Evolutionary conservation across 2,113 vertebrate genomes (phyloP).

Genomic region (Hyperoodon ampullatus): DNA sequence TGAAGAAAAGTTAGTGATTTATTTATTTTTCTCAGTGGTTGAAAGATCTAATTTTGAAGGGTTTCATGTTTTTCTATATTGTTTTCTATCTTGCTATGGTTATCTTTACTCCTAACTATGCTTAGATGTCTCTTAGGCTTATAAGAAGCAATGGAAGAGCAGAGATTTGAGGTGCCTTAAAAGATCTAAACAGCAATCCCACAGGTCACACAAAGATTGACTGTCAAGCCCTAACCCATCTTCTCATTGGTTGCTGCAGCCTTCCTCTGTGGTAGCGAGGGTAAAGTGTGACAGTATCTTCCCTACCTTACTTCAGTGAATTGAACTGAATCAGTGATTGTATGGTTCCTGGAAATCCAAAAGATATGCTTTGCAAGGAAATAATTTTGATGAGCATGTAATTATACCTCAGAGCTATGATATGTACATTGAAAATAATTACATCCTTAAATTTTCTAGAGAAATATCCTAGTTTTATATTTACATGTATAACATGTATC

Average conservation of each 20-base stretch:
- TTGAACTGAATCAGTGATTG: neutral
- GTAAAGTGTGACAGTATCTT: too few species aligned
- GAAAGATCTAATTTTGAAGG: constrained; percentile 10
- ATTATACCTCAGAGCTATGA: neutral
- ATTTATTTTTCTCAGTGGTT: neutral
- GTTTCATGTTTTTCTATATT: neutral
- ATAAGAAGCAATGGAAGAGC: neutral
- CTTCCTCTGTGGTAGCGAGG: neutral
- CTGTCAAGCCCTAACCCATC: neutral
- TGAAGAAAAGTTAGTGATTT: neutral
- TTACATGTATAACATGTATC: neutral
- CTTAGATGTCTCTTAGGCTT: neutral
- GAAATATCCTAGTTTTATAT: neutral
- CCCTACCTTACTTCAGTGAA: neutral
- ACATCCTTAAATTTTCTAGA: neutral
- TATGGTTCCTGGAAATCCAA: neutral
- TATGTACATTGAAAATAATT: neutral
- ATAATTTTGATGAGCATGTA: neutral
- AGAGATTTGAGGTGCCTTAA: neutral
- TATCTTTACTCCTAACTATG: neutral
- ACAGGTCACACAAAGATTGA: neutral
- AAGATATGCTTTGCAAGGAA: neutral
- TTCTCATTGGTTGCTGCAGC: neutral
- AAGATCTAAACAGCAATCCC: neutral
- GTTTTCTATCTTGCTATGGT: neutral